Evolutionary conservation across 2,113 vertebrate genomes (phyloP).

Genomic region (Ophiodon elongatus): DNA sequence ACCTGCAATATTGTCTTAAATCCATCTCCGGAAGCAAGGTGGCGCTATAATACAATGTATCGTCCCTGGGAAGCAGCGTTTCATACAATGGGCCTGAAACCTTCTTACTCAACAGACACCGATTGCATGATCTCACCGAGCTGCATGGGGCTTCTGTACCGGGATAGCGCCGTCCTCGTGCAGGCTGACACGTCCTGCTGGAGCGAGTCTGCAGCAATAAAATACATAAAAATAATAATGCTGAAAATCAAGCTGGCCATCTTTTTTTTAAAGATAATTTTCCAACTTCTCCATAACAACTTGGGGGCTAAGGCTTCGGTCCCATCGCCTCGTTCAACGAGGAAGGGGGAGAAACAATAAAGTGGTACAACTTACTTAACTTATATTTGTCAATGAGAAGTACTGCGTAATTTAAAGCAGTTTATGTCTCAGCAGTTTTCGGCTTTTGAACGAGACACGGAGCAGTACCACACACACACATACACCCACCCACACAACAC

Average conservation of each 20-base stretch:
- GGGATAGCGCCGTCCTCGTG: not conserved
- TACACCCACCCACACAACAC: not conserved
- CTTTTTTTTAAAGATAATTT: not conserved
- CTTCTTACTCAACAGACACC: conserved; percentile 17
- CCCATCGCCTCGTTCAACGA: not conserved
- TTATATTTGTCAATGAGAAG: not conserved
- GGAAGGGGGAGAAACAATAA: not conserved
- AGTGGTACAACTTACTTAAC: no score
- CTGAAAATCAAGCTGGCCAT: conserved; percentile 2
- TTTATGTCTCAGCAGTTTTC: not conserved
- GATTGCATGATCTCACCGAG: not conserved
- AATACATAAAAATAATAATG: not conserved
- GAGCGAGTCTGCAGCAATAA: not conserved
- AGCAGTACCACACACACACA: not conserved
- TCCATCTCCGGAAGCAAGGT: conserved; percentile 52
- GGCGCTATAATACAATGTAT: conserved; percentile 73
- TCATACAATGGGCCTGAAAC: conserved; percentile 3
- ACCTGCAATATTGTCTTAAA: conserved; percentile 34
- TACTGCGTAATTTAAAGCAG: conserved; percentile 4
- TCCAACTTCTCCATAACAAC: conserved; percentile 20
- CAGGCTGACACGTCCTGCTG: not conserved
- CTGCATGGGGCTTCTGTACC: not conserved
- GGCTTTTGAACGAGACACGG: not conserved
- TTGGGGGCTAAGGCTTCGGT: not conserved
- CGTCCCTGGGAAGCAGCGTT: not conserved